Evolutionary conservation across 2,113 vertebrate species (phyloP).

Genomic region (Rutilus rutilus): DNA sequence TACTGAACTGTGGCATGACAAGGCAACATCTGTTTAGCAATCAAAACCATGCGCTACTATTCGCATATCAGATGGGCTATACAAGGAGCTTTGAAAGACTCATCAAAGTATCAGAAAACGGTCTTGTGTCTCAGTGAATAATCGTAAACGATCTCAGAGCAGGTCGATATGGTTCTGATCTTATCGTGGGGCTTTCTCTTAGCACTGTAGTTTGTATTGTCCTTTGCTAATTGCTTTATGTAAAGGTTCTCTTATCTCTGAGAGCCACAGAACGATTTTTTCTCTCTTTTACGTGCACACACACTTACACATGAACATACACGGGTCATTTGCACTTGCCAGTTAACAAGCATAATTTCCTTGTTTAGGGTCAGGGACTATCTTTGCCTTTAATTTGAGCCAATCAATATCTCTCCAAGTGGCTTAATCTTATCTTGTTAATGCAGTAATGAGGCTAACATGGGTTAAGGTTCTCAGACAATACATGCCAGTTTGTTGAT

Average conservation of each 20-base stretch:
- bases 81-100: constrained; percentile 22
- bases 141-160: constrained; percentile 37
- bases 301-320: not conserved
- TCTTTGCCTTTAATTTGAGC: constrained; percentile 58
- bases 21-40: constrained; percentile 31
- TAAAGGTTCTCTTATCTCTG: constrained; percentile 53
- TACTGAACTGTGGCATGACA: not conserved
- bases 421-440: constrained; percentile 59
- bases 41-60: not conserved
- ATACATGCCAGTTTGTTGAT: constrained; percentile 52
- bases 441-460: constrained; percentile 57
- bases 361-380: constrained; percentile 47
- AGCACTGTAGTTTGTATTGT: constrained; percentile 26
- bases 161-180: constrained; percentile 44
- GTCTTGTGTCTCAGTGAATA: constrained; percentile 25
- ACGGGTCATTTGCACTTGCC: constrained; percentile 40
- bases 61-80: not conserved
- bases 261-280: constrained; percentile 25
- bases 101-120: constrained; percentile 4
- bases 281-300: constrained; percentile 19
- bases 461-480: constrained; percentile 53
- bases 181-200: constrained; percentile 34
- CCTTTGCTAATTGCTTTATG: constrained; percentile 55
- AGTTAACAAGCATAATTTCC: constrained; percentile 47
- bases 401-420: constrained; percentile 58